These are phyloP conservation scores for Sebastes hopkinsi DNA, from an alignment of 2,797 vertebrate genomes.

Conservation along the genomic window DNA sequence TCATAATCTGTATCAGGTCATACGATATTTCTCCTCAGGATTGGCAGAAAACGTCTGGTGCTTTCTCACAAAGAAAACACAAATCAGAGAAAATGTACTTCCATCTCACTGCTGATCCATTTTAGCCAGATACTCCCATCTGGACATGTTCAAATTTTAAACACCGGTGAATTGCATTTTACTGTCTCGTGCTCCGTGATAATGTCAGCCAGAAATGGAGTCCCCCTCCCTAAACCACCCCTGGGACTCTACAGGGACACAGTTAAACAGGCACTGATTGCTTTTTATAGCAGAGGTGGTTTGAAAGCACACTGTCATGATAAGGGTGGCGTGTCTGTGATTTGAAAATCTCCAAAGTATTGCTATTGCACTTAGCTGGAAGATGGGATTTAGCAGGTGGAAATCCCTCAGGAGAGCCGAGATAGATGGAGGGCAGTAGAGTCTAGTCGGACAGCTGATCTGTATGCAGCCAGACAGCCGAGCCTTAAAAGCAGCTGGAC, in stretches of 20 bases:
- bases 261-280: conserved; percentile 39
- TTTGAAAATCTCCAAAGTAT: not conserved
- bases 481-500: conserved; percentile 24
- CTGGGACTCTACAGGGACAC: conserved; percentile 7
- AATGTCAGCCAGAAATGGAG: conserved; percentile 30
- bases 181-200: not conserved
- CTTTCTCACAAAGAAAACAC: not conserved
- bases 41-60: not conserved
- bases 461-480: conserved; percentile 16
- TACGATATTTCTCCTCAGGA: not conserved
- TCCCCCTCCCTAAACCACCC: not conserved
- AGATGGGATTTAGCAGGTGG: conserved; percentile 1
- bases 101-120: not conserved
- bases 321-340: conserved; percentile 22
- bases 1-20: not conserved
- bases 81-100: not conserved
- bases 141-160: conserved; percentile 8
- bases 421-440: not conserved
- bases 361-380: not conserved
- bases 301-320: conserved; percentile 24
- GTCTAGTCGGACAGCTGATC: conserved; percentile 5
- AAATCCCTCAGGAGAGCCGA: not conserved
- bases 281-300: conserved; percentile 59
- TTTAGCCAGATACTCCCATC: not conserved
- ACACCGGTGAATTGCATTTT: conserved; percentile 14